Conservation (phyloP, 2,113 vertebrate species). For the Cathartes aura region DNA sequence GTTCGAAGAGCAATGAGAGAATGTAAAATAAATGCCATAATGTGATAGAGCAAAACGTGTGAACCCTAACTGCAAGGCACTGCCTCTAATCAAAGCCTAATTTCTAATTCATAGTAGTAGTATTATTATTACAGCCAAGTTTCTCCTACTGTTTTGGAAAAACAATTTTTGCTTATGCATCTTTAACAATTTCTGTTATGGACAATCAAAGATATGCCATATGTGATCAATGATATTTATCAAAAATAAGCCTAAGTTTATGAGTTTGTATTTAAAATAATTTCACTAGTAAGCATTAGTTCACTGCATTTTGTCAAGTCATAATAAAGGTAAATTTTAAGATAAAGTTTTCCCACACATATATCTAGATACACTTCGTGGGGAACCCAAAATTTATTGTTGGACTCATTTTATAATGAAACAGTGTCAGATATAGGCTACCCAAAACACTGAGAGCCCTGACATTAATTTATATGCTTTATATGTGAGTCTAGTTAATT, state of each 20-base stretch:
- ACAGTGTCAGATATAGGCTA: background rate
- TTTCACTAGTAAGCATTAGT: background rate
- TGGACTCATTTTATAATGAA: background rate
- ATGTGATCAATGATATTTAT: background rate
- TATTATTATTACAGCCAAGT: background rate
- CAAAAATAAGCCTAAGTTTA: background rate
- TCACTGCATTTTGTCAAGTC: background rate
- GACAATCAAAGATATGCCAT: background rate
- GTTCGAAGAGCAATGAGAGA: background rate
- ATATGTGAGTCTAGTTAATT: background rate
- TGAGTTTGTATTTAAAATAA: background rate
- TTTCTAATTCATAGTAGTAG: background rate
- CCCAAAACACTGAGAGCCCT: background rate
- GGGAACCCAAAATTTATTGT: background rate
- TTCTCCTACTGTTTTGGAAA: background rate
- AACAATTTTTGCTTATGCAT: background rate
- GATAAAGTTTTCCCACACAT: background rate
- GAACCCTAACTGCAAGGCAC: background rate
- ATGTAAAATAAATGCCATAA: background rate
- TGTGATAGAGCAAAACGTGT: fast-evolving
- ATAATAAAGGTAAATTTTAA: background rate
- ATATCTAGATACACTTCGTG: background rate
- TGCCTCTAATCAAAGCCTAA: background rate
- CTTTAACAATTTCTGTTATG: background rate
- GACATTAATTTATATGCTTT: background rate